Percentiles rank a stretch among this genome's conserved stretches.
Evolutionary conservation across 1,140 invertebrate species (phyloP).

Genomic region (Venturia canescens): DNA sequence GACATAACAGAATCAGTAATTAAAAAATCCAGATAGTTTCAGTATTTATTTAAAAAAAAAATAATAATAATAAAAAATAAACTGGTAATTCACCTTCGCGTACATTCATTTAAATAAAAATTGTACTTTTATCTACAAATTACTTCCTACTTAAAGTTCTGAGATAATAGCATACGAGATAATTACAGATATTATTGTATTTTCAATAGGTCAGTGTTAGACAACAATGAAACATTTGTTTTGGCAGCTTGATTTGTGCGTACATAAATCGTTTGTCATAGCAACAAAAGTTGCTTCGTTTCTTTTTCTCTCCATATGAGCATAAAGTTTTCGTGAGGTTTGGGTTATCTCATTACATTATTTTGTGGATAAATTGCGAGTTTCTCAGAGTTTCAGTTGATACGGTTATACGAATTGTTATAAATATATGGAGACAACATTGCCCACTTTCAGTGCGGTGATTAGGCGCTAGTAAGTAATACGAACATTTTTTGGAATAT

Average conservation of each 20-base stretch:
- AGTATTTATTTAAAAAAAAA: slow-evolving; percentile 49
- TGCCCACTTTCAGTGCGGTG: slow-evolving; percentile 20
- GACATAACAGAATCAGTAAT: neutral
- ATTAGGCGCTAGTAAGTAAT: neutral
- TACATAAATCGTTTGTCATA: neutral
- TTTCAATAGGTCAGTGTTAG: slow-evolving; percentile 32
- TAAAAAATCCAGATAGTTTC: slow-evolving; percentile 22
- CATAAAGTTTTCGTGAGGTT: no score
- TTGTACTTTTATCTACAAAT: slow-evolving; percentile 64
- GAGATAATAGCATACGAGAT: slow-evolving; percentile 48
- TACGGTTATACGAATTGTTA: no score
- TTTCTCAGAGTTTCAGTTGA: no score
- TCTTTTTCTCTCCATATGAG: neutral
- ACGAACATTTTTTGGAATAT: slow-evolving; percentile 23
- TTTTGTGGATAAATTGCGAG: no score
- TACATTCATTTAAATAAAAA: slow-evolving; percentile 62
- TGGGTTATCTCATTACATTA: no score
- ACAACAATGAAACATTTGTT: slow-evolving; percentile 46
- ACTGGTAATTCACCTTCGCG: slow-evolving; percentile 36
- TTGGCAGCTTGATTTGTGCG: slow-evolving; percentile 63
- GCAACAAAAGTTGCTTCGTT: neutral
- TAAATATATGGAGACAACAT: neutral
- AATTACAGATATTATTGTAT: slow-evolving; percentile 50
- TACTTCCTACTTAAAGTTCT: slow-evolving; percentile 50
- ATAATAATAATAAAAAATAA: slow-evolving; percentile 5